Base-by-base conservation (phyloP, 2,797 vertebrate genomes). In the Pachyuromys duprasi region DNA sequence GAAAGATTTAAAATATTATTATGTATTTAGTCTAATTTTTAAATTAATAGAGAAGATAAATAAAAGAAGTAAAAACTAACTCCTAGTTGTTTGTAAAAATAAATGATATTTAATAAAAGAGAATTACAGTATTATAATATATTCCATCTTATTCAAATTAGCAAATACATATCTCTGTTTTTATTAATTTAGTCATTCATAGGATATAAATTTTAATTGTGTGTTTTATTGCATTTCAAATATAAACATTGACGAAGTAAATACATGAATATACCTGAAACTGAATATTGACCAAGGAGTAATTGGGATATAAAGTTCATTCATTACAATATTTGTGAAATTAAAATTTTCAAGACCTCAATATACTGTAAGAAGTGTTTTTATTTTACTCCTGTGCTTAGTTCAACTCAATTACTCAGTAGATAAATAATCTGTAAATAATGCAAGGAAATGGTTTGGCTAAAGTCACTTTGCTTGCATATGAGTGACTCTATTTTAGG, bases 391-490 rank as follows among this genome's bases (percentile, higher is more conserved):
- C 20, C 36, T 39, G 20, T 15, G 2, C 49, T 45, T 18, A 95
- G 28, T 94, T 95, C 63, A 93, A 94, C 89, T 90, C 84, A 94
- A 65, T 95, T 97, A 95, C 62, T 4, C 28, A 87, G 55, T 65
- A 31, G 1, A 60, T 95, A 65, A 95, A 95, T 97, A 96, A 91
- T 76, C 42, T 60, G 11, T 96, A 95, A 97, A 95, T 84, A 96
- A 96, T 89, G n/a, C 53, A 95, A 76, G 39, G 57, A 57, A 0
- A 87, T 95, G 88, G 63, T 62, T 69, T 81, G 70, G 11, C 45
- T 49, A n/a, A 67, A 20, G 75, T 65, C 75, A 84, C 31, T 53
- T 83, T 87, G 86, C 55, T 0, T 45, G 60, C 17, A 5, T 45
- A 26, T 36, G 14, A 74, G 0, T n/a, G 12, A 70, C 36, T 89